A percentile compares a stretch with the other conserved stretches of the same genome.
These are phyloP conservation scores for Peromyscus attwateri DNA, from an alignment of 2,797 vertebrate species.

Conservation along the genomic window DNA sequence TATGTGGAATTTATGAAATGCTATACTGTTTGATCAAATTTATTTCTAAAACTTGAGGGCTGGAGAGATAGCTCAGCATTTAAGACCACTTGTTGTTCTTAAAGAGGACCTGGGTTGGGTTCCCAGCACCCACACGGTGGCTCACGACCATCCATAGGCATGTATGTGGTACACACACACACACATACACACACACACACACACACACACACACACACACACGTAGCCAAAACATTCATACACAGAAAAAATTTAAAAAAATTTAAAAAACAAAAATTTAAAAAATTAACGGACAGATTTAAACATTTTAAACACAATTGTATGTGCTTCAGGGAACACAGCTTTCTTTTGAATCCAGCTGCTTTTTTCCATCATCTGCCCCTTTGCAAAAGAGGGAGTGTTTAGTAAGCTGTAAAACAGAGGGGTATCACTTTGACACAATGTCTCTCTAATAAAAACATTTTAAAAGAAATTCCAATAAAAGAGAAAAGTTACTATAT, in stretches of 20 bases:
- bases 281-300: background rate
- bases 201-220: background rate
- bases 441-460: background rate
- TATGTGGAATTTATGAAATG: slow-evolving; percentile 20
- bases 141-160: background rate
- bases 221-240: background rate
- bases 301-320: background rate
- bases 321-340: background rate
- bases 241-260: background rate
- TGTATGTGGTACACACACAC: background rate
- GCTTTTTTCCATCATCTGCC: background rate
- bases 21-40: slow-evolving; percentile 16
- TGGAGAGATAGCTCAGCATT: background rate
- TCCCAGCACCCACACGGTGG: background rate
- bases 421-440: background rate
- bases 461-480: background rate
- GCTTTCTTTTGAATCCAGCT: background rate
- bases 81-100: background rate
- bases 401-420: background rate
- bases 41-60: slow-evolving; percentile 18
- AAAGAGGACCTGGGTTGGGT: background rate
- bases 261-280: background rate
- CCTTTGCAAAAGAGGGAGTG: background rate
- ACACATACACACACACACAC: background rate
- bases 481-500: background rate